Conservation (phyloP, 2,888 invertebrate genomes). For the Eubasilissa splendida region DNA sequence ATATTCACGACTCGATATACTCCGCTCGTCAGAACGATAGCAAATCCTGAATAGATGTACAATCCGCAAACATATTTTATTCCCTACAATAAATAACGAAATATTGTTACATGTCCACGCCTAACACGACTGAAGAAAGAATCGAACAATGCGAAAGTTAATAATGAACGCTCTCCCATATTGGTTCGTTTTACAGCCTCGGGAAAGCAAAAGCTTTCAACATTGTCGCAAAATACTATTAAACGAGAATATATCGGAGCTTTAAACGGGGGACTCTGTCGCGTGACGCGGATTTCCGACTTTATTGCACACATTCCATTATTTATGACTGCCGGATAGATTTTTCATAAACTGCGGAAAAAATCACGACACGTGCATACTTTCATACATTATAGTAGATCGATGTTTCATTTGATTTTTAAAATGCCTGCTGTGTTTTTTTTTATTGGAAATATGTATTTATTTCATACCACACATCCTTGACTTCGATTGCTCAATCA, state of each 20-base stretch:
- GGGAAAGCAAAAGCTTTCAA: conserved; percentile 20
- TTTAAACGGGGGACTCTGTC: conserved; percentile 4
- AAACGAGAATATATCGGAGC: conserved; percentile 32
- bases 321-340: conserved; percentile 25
- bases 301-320: conserved; percentile 32
- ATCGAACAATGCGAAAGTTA: conserved; percentile 5
- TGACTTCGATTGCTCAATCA: no score
- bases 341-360: conserved; percentile 6
- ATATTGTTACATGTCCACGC: not conserved
- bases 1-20: no score
- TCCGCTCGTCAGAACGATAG: no score
- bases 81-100: no score
- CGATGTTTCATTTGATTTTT: no score
- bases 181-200: conserved; percentile 5
- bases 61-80: no score
- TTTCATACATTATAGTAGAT: no score
- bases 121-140: not conserved
- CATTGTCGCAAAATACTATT: conserved; percentile 36
- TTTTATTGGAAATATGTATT: no score
- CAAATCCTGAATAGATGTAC: no score
- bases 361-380: not conserved
- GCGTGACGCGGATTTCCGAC: conserved; percentile 18
- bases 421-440: no score
- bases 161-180: conserved; percentile 1
- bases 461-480: no score